Conservation (phyloP, 2,113 vertebrate species). For the Maccullochella peelii region DNA sequence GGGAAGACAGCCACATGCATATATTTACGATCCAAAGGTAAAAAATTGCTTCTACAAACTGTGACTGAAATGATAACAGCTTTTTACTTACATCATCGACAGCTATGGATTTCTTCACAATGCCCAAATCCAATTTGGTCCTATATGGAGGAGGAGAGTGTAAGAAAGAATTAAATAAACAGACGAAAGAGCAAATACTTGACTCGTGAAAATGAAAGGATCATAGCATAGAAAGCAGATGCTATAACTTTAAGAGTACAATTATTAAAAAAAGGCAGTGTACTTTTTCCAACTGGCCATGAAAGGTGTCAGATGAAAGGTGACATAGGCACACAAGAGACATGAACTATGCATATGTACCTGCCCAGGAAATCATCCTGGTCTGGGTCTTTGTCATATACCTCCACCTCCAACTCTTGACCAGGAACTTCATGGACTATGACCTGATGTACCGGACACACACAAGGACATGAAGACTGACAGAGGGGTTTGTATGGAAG, state of each 20-base stretch:
- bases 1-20: slow-evolving; percentile 13
- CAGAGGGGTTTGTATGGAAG: slow-evolving; percentile 39
- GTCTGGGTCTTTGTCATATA: slow-evolving; percentile 95
- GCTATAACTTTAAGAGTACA: not conserved
- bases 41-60: not conserved
- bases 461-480: slow-evolving; percentile 66
- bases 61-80: not conserved
- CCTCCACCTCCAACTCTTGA: slow-evolving; percentile 93
- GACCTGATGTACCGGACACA: slow-evolving; percentile 86
- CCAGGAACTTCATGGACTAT: slow-evolving; percentile 95
- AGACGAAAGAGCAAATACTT: not conserved
- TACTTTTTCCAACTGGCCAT: not conserved
- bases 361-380: slow-evolving; percentile 96
- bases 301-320: slow-evolving; percentile 43
- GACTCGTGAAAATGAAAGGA: not conserved
- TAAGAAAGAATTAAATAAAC: not conserved
- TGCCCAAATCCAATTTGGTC: slow-evolving; percentile 92
- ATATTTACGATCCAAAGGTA: not conserved
- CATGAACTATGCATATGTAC: slow-evolving; percentile 78
- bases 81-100: slow-evolving; percentile 88
- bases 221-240: not conserved
- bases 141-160: slow-evolving; percentile 65
- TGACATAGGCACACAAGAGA: slow-evolving; percentile 37
- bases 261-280: not conserved
- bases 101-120: slow-evolving; percentile 87